Evolutionary conservation across 2,113 vertebrate species (phyloP).

Genomic region (Cygnus atratus): DNA sequence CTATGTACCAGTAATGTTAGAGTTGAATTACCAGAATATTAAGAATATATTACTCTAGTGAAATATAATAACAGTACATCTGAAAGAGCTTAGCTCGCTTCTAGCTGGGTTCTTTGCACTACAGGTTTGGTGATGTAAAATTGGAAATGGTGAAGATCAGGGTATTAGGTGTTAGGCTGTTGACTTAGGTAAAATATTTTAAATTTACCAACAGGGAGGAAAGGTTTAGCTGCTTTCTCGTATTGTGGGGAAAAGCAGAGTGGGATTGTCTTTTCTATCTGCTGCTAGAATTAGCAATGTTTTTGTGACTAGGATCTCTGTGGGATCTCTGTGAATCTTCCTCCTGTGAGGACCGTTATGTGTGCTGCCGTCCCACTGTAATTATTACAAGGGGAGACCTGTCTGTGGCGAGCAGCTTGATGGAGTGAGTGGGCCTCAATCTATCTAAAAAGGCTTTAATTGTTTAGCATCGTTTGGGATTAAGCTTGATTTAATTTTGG

Average conservation of each 20-base stretch:
- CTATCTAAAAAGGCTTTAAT: background rate
- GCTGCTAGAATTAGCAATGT: background rate
- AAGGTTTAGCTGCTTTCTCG: background rate
- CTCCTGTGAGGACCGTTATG: rapidly evolving
- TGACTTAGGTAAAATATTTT: background rate
- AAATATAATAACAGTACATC: background rate
- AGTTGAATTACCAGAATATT: background rate
- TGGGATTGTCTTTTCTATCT: background rate
- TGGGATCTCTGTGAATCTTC: background rate
- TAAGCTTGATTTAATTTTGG: slow-evolving; percentile 17
- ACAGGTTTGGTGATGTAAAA: background rate
- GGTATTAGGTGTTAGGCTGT: rapidly evolving
- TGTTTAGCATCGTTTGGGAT: background rate
- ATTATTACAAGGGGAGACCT: background rate
- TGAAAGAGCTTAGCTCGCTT: background rate
- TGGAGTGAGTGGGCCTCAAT: background rate
- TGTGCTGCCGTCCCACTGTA: background rate
- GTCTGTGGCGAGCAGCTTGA: background rate
- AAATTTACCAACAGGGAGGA: background rate
- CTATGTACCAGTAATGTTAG: background rate
- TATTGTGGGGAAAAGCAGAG: background rate
- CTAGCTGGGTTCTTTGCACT: background rate
- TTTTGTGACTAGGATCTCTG: background rate
- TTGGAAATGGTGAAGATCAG: background rate
- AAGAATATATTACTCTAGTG: background rate